Evolutionary conservation across 2,113 vertebrate species (phyloP).

Genomic region (human (Homo sapiens)): GRCh38 chrX:112953001-112953500

Average conservation of each 20-base stretch:
- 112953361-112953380: not conserved
- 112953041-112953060: not conserved
- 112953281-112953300: not conserved
- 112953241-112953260: not conserved
- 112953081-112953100: not conserved
- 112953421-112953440: not conserved
- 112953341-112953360: constrained; percentile 10
- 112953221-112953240: not conserved
- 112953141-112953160: not conserved
- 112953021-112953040: constrained; percentile 3
- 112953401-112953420: constrained; percentile 42
- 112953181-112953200: not conserved
- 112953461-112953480: not conserved
- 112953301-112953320: not conserved
- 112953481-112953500: not conserved
- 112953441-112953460: not conserved
- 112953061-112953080: not conserved
- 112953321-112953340: not conserved
- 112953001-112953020: not conserved
- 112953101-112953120: constrained; percentile 16
- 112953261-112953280: not conserved
- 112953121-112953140: not conserved
- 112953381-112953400: constrained; percentile 28
- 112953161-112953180: not conserved
- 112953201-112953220: too few relatives aligned